Evolutionary conservation across 2,888 invertebrate species (phyloP).

Genomic region (Drosophila parthenogenetica): DNA sequence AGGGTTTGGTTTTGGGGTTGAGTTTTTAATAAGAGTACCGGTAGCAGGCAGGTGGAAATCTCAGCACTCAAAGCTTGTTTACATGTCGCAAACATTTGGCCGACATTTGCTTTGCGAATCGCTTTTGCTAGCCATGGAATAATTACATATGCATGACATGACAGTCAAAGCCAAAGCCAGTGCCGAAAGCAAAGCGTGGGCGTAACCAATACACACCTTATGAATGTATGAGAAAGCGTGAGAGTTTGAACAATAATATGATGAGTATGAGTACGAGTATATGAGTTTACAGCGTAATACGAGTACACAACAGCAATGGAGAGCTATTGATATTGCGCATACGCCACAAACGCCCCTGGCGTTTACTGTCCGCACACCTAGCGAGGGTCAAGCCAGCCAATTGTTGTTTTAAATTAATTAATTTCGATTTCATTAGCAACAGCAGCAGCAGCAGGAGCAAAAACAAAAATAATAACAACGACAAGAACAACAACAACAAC

Average conservation of each 20-base stretch:
- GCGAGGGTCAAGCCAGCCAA: slow-evolving; percentile 43
- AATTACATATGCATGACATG: slow-evolving; percentile 78
- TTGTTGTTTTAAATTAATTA: slow-evolving; percentile 77
- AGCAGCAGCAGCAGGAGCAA: slow-evolving; percentile 17
- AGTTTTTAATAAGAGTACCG: slow-evolving; percentile 47
- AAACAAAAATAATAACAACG: slow-evolving; percentile 8
- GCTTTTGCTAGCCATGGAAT: slow-evolving; percentile 65
- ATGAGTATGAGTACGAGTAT: background rate
- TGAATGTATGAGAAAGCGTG: background rate
- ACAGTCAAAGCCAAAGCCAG: slow-evolving; percentile 51
- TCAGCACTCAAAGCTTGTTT: slow-evolving; percentile 73
- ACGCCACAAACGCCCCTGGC: slow-evolving; percentile 41
- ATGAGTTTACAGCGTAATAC: background rate
- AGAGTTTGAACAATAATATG: slow-evolving; percentile 13
- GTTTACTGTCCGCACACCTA: slow-evolving; percentile 35
- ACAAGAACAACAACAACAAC: slow-evolving; percentile 1
- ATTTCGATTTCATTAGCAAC: slow-evolving; percentile 73
- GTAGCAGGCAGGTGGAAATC: slow-evolving; percentile 46
- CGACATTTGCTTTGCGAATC: slow-evolving; percentile 63
- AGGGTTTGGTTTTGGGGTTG: slow-evolving; percentile 9
- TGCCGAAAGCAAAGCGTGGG: slow-evolving; percentile 58
- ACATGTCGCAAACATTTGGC: slow-evolving; percentile 71
- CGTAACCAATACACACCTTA: slow-evolving; percentile 59
- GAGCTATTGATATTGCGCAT: slow-evolving; percentile 64
- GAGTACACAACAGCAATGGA: slow-evolving; percentile 21